Conservation (phyloP, 2,113 vertebrate genomes). For the Oreochromis niloticus region DNA sequence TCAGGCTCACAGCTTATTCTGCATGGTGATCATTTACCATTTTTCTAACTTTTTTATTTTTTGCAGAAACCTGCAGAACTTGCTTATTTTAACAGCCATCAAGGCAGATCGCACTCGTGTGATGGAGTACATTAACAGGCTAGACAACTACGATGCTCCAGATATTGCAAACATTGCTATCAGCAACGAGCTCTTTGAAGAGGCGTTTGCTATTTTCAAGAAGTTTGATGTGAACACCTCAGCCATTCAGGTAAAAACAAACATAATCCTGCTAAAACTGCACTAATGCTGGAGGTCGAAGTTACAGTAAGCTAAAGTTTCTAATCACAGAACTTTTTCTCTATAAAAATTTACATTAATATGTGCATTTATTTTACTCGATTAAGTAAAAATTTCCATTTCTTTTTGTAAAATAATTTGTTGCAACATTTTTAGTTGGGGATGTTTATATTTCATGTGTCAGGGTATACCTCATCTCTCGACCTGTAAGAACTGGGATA, state of each 20-base stretch:
- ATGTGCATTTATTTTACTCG: background rate
- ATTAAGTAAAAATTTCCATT: background rate
- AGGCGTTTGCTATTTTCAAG: slow-evolving; percentile 88
- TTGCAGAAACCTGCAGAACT: slow-evolving; percentile 88
- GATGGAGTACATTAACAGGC: slow-evolving; percentile 89
- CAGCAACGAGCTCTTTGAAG: slow-evolving; percentile 88
- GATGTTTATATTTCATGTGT: too few species aligned
- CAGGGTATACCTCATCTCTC: background rate
- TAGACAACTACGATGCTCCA: slow-evolving; percentile 90
- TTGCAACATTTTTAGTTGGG: too few species aligned
- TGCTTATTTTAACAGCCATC: slow-evolving; percentile 89
- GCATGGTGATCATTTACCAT: background rate
- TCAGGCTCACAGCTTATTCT: background rate
- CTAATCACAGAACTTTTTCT: background rate
- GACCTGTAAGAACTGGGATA: background rate
- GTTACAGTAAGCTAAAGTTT: background rate
- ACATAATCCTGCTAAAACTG: background rate
- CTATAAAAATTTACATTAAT: background rate
- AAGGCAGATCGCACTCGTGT: slow-evolving; percentile 87
- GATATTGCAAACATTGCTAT: slow-evolving; percentile 90
- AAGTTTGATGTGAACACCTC: slow-evolving; percentile 93
- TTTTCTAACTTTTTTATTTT: background rate
- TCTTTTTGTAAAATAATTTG: background rate
- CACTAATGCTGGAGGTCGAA: background rate
- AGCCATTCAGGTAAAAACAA: slow-evolving; percentile 80